phyloP scores from a whole-genome alignment of 2,113 vertebrate genomes.

The Boulengeromyrus knoepffleri region DNA sequence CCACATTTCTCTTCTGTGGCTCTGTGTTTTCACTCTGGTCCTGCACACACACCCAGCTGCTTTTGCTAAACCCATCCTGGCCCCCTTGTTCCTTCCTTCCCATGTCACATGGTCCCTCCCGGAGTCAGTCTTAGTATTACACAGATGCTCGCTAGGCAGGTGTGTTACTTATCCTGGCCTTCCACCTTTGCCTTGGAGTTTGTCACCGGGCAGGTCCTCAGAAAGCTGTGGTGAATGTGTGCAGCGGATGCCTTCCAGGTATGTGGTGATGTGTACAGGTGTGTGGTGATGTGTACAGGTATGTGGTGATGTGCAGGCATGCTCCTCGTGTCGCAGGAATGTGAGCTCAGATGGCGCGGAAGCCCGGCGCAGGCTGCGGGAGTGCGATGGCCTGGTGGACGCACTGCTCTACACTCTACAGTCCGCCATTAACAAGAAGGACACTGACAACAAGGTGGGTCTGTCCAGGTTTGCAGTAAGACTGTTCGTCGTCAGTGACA shows the following conservation, averaged over 20 bases:
- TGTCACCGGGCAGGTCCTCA: background rate
- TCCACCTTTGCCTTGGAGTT: background rate
- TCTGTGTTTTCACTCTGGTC: background rate
- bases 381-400: slow-evolving; percentile 89
- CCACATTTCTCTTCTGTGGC: background rate
- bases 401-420: slow-evolving; percentile 87
- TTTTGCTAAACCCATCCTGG: background rate
- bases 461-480: background rate
- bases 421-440: slow-evolving; percentile 87
- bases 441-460: slow-evolving; percentile 92
- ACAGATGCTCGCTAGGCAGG: background rate
- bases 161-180: background rate
- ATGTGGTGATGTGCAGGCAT: slow-evolving; percentile 19
- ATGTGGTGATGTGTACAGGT: background rate
- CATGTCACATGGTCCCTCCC: background rate
- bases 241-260: background rate
- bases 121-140: background rate
- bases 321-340: slow-evolving; percentile 64
- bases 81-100: background rate
- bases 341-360: slow-evolving; percentile 94
- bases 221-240: background rate
- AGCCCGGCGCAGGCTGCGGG: slow-evolving; percentile 82
- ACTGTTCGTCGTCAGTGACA: background rate
- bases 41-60: background rate
- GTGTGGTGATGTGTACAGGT: background rate